Evolutionary conservation across 1,140 invertebrate genomes (phyloP), one percentile per base, ranked within the genome.

Genomic region (Ceratina calcarata): DNA sequence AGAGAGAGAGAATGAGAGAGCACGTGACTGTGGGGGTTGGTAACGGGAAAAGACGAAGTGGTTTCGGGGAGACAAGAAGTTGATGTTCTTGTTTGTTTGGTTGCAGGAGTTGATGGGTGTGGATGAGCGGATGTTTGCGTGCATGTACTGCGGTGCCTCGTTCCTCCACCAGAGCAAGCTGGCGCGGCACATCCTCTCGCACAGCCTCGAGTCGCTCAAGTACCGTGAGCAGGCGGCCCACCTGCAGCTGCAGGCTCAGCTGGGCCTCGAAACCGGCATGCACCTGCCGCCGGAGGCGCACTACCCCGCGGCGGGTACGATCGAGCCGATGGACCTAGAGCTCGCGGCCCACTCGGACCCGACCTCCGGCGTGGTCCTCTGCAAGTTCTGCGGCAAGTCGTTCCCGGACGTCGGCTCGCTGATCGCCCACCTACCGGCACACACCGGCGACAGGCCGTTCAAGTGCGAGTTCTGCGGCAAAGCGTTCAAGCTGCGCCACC

Each of bases 381-480:
- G 97, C 94, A 97, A 97, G 93, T 97, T 97, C 92, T 98, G 97
- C 93, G 96, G 96, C 87, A 97, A 97, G 92, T 96, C 96, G 84
- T 97, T 97, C 92, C 96, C 97, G 69, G 97, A 98, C 93, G 96
- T 98, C 68, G 95, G 96, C 79, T 96, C 96, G 62, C 94, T 97
- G 83, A 97, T 97, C 90, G 95, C 96, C 80, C 97, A 97, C 91
- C 94, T 97, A 89, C 97, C 97, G 24, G 96, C 96, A 68, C 97
- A 98, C 92, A 98, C 97, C 68, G 97, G 97, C 74, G 97, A 98
- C 90, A 93, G 96, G 87, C 97, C 97, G 57, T 97, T 97, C 92
- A 97, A 97, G 93, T 98, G 97, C 94, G 97, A 97, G 92, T 97
- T 97, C 94, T 97, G 97, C 92, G 97, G 97, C 74, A 97, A 97